Evolutionary conservation across 1,140 invertebrate species (phyloP).

Genomic region (Campodea augens): DNA sequence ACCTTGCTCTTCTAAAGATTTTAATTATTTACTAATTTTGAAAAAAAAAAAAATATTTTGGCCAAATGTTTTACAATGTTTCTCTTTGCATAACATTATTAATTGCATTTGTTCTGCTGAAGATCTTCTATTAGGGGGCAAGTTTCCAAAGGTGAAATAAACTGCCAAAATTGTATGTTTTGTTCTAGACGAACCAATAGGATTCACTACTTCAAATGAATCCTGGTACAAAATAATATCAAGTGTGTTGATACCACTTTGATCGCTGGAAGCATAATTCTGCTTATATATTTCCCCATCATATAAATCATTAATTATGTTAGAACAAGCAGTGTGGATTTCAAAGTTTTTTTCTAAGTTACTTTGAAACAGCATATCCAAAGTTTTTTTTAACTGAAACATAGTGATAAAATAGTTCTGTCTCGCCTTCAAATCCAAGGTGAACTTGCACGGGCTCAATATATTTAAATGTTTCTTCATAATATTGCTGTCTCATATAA

Average conservation of each 20-base stretch:
- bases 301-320: conserved; percentile 13
- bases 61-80: conserved; percentile 16
- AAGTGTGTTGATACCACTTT: conserved; percentile 15
- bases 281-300: conserved; percentile 17
- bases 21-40: conserved; percentile 15
- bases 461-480: no score
- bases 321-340: background rate
- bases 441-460: no score
- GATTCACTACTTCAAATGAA: conserved; percentile 21
- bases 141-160: conserved; percentile 20
- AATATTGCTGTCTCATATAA: no score
- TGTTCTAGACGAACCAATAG: conserved; percentile 17
- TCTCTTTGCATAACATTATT: conserved; percentile 18
- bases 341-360: background rate
- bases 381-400: background rate
- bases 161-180: conserved; percentile 21
- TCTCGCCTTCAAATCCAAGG: no score
- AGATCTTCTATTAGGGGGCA: conserved; percentile 6
- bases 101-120: no score
- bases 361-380: background rate
- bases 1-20: conserved; percentile 11
- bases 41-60: background rate
- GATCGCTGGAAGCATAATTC: conserved; percentile 18
- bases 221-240: conserved; percentile 22
- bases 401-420: background rate